These are phyloP conservation scores for Scyliorhinus canicula DNA, from an alignment of 2,797 vertebrate species.

Conservation along the genomic window DNA sequence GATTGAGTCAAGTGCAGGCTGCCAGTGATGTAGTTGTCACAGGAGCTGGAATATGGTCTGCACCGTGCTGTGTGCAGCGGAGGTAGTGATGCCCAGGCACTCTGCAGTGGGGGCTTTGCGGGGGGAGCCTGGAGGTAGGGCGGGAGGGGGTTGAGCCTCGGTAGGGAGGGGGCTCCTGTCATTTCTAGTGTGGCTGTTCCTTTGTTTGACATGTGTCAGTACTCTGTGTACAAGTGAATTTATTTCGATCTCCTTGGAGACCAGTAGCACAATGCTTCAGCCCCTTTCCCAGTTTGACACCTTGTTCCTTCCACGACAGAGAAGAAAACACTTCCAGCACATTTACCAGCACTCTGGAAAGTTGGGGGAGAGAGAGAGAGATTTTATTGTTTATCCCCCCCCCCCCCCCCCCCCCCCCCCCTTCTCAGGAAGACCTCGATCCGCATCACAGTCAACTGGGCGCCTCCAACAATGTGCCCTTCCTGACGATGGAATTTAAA, in stretches of 20 bases:
- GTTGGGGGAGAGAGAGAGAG: too few species aligned
- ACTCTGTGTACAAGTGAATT: constrained; percentile 54
- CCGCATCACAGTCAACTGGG: too few species aligned
- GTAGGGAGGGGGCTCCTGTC: constrained; percentile 37
- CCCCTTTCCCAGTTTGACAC: not conserved
- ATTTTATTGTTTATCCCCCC: too few species aligned
- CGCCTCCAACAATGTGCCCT: not conserved
- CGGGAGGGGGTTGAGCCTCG: not conserved
- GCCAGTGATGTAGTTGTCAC: not conserved
- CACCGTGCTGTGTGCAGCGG: not conserved
- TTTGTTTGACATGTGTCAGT: constrained; percentile 76
- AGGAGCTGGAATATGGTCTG: not conserved
- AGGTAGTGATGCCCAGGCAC: not conserved
- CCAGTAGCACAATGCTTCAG: constrained; percentile 33
- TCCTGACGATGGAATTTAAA: not conserved
- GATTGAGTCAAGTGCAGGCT: not conserved
- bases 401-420: too few species aligned
- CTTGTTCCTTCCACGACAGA: not conserved
- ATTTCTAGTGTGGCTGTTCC: constrained; percentile 74
- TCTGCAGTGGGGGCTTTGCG: too few species aligned
- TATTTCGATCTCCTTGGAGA: constrained; percentile 58
- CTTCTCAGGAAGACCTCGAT: too few species aligned
- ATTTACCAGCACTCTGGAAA: not conserved
- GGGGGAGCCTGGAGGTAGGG: not conserved
- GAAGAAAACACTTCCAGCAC: not conserved